Evolutionary conservation across 2,797 vertebrate species (phyloP).

Genomic region (Adrianichthys oophorus): DNA sequence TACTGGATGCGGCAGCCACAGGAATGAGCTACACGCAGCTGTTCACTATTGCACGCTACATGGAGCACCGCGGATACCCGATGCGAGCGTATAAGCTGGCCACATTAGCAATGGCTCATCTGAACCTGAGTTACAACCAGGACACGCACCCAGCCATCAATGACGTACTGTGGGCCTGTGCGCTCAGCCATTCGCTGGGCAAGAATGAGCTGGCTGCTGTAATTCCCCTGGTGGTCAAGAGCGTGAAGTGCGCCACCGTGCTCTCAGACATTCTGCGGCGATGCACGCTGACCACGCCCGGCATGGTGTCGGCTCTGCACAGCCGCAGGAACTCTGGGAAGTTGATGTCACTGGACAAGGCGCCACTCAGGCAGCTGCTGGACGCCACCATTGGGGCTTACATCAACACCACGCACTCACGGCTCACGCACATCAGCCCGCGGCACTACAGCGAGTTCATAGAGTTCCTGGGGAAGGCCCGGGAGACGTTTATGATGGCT

Average conservation of each 20-base stretch:
- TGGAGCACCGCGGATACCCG: slow-evolving; percentile 97
- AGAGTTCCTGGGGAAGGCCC: slow-evolving; percentile 96
- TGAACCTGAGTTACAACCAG: slow-evolving; percentile 98
- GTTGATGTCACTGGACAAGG: slow-evolving; percentile 98
- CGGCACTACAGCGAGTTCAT: slow-evolving; percentile 98
- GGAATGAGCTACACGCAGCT: slow-evolving; percentile 98
- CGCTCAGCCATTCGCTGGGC: slow-evolving; percentile 96
- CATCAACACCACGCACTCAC: slow-evolving; percentile 98
- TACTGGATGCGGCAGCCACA: slow-evolving; percentile 91
- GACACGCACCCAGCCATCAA: slow-evolving; percentile 98
- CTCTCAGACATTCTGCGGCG: slow-evolving; percentile 95
- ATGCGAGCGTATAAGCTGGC: slow-evolving; percentile 95
- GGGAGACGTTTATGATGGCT: slow-evolving; percentile 94
- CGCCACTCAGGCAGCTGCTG: slow-evolving; percentile 93
- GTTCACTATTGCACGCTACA: slow-evolving; percentile 97
- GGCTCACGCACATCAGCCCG: slow-evolving; percentile 97
- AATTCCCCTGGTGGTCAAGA: slow-evolving; percentile 96
- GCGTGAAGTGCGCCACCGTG: slow-evolving; percentile 97
- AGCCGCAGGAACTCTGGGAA: slow-evolving; percentile 96
- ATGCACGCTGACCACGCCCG: slow-evolving; percentile 76
- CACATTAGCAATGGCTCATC: slow-evolving; percentile 95
- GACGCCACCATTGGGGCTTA: slow-evolving; percentile 97
- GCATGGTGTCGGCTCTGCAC: slow-evolving; percentile 83
- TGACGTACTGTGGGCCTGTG: slow-evolving; percentile 97
- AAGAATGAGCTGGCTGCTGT: slow-evolving; percentile 97